Percentiles rank a stretch among this genome's conserved stretches.
Evolutionary conservation across 2,113 vertebrate species (phyloP).

Genomic region (Colius striatus): DNA sequence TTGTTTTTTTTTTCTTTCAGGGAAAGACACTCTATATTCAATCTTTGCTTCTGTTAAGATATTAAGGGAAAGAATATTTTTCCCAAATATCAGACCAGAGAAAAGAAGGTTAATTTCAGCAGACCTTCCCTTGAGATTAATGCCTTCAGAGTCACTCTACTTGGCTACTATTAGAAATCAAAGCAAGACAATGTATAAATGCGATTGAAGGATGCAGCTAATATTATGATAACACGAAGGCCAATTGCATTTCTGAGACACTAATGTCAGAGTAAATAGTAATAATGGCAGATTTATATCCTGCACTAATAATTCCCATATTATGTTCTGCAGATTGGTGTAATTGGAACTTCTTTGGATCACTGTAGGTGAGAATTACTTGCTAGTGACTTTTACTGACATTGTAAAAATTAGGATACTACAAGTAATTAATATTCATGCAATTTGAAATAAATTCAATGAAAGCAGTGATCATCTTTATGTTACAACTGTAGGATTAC

Average conservation of each 20-base stretch:
- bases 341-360: not conserved
- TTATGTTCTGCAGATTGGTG: not conserved
- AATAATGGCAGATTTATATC: not conserved
- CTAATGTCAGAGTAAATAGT: not conserved
- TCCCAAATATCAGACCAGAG: not conserved
- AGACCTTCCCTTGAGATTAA: not conserved
- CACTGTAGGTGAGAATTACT: not conserved
- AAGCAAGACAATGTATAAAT: not conserved
- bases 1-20: not conserved
- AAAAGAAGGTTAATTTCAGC: not conserved
- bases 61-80: not conserved
- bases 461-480: not conserved
- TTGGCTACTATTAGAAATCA: not conserved
- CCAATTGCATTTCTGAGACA: not conserved
- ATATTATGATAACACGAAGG: not conserved
- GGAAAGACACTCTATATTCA: not conserved
- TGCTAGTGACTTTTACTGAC: not conserved
- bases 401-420: not conserved
- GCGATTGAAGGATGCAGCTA: not conserved
- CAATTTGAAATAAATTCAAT: not conserved
- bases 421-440: not conserved
- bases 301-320: not conserved
- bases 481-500: not conserved
- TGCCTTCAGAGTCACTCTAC: not conserved
- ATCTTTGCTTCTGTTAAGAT: not conserved